phyloP scores from a whole-genome alignment of 2,888 invertebrate species.

The Lacanobia wlatinum region DNA sequence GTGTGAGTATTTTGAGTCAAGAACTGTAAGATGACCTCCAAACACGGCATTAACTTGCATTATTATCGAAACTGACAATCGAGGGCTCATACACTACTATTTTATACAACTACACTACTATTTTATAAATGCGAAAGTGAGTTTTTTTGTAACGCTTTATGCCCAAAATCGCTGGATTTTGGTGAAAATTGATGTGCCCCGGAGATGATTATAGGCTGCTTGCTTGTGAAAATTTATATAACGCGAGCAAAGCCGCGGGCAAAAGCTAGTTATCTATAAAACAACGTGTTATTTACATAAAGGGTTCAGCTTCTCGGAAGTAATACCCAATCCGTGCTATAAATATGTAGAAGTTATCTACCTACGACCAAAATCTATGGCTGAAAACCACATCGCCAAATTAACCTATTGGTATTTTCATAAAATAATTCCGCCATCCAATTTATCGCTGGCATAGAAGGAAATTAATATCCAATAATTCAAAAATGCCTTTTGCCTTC shows the following conservation, averaged over 20 bases:
- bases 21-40: no score
- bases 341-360: not conserved
- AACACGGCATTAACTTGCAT: no score
- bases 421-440: constrained; percentile 37
- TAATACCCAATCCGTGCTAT: not conserved
- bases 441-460: constrained; percentile 33
- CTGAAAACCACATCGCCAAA: constrained; percentile 5
- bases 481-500: constrained; percentile 46
- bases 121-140: no score
- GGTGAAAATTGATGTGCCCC: no score
- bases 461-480: constrained; percentile 50
- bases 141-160: no score
- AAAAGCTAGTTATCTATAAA: not conserved
- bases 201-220: no score
- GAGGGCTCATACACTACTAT: no score
- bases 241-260: not conserved
- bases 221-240: not conserved
- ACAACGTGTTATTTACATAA: not conserved
- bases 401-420: constrained; percentile 16
- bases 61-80: no score
- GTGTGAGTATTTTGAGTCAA: no score
- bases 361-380: not conserved
- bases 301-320: not conserved
- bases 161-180: no score
- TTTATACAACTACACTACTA: no score